A percentile compares a stretch with the other conserved stretches of the same genome.
Evolutionary conservation across 1,140 invertebrate genomes (phyloP).

Genomic region (Atta cephalotes): DNA sequence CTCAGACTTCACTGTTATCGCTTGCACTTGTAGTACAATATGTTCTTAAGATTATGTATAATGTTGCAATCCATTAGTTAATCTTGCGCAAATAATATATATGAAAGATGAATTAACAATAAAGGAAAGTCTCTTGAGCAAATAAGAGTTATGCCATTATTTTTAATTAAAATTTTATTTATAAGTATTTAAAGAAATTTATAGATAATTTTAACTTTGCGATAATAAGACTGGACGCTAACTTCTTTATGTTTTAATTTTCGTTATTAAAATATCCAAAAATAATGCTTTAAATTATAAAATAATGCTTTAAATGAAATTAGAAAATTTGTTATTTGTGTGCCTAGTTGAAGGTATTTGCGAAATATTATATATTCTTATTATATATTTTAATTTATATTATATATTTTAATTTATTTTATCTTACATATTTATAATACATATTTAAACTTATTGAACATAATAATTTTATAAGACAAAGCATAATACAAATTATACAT

Average conservation of each 20-base stretch:
- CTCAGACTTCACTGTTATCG: constrained; percentile 25
- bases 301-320: neutral
- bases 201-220: neutral
- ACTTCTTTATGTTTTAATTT: neutral
- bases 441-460: constrained; percentile 2
- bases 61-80: neutral
- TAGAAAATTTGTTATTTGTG: neutral
- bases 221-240: neutral
- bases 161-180: neutral
- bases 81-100: neutral
- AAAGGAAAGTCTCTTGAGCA: too few species aligned
- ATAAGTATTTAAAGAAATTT: neutral
- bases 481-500: neutral
- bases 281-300: neutral
- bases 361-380: neutral
- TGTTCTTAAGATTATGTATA: neutral
- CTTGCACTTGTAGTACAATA: too few species aligned
- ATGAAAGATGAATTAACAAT: neutral
- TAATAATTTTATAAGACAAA: neutral
- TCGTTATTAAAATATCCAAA: neutral
- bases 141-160: too few species aligned
- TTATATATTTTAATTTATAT: too few species aligned
- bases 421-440: too few species aligned
- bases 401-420: neutral
- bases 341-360: neutral